phyloP scores from a whole-genome alignment of 1,140 invertebrate species.

The Tetragonula clypearis region DNA sequence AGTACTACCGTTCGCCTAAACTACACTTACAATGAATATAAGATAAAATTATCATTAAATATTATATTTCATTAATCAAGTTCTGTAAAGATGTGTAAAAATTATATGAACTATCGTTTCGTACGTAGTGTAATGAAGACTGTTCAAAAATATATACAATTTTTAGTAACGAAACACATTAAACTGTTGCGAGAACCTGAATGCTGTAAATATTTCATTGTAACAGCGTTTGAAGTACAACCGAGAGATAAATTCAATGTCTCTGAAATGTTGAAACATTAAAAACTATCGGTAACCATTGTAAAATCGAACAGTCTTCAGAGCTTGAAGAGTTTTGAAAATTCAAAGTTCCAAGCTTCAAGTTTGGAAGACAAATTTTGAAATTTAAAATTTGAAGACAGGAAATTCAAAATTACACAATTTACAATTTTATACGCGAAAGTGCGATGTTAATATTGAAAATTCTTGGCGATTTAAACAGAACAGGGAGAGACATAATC shows the following conservation, averaged over 20 bases:
- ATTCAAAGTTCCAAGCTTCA: not conserved
- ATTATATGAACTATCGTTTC: too few species aligned
- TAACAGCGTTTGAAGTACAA: not conserved
- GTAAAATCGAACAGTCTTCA: not conserved
- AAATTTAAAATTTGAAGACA: not conserved
- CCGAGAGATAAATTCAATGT: not conserved
- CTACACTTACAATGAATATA: too few species aligned
- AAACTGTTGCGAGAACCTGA: not conserved
- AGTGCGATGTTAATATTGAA: not conserved
- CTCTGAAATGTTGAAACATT: not conserved
- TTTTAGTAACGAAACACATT: not conserved
- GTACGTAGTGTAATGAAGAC: not conserved
- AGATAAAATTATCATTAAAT: too few species aligned
- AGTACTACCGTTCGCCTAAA: too few species aligned
- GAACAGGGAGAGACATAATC: not conserved
- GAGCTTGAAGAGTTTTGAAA: not conserved
- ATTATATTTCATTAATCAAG: not conserved
- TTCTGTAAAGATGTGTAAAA: not conserved
- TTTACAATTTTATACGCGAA: not conserved
- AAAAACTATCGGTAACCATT: not conserved
- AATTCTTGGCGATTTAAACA: not conserved
- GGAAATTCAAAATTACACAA: not conserved
- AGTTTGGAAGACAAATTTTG: not conserved
- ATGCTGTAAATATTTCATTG: not conserved
- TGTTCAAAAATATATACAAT: not conserved